Evolutionary conservation across 2,113 vertebrate species (phyloP).

Genomic region (Neopipo cinnamomea): DNA sequence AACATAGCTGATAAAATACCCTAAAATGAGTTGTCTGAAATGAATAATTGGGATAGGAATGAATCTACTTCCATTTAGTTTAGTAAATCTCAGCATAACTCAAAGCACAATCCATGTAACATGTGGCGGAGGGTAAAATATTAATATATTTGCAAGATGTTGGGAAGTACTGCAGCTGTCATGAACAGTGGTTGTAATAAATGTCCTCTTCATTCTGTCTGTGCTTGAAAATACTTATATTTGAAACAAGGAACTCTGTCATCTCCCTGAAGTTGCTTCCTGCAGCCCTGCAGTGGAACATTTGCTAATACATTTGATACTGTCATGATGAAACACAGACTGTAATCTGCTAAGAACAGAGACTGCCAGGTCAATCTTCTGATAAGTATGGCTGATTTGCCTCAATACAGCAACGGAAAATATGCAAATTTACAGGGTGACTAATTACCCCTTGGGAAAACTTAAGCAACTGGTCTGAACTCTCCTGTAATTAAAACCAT

Average conservation of each 20-base stretch:
- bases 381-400: background rate
- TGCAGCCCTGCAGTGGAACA: background rate
- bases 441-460: conserved; percentile 4
- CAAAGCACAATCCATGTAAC: background rate
- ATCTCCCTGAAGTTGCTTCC: background rate
- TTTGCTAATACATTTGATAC: background rate
- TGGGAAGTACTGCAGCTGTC: background rate
- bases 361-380: background rate
- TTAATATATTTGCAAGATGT: background rate
- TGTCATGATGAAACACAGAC: background rate
- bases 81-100: background rate
- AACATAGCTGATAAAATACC: background rate
- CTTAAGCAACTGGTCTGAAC: conserved; percentile 45
- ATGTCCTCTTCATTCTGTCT: background rate
- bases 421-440: background rate
- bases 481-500: conserved; percentile 51
- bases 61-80: background rate
- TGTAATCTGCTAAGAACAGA: background rate
- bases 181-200: background rate
- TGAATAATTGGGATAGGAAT: background rate
- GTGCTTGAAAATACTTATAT: background rate
- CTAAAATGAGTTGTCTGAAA: background rate
- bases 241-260: background rate
- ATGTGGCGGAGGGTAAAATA: background rate
- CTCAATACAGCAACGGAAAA: conserved; percentile 31